These are phyloP conservation scores for Aldrovandia affinis DNA, from an alignment of 2,797 vertebrate species.

Conservation along the genomic window DNA sequence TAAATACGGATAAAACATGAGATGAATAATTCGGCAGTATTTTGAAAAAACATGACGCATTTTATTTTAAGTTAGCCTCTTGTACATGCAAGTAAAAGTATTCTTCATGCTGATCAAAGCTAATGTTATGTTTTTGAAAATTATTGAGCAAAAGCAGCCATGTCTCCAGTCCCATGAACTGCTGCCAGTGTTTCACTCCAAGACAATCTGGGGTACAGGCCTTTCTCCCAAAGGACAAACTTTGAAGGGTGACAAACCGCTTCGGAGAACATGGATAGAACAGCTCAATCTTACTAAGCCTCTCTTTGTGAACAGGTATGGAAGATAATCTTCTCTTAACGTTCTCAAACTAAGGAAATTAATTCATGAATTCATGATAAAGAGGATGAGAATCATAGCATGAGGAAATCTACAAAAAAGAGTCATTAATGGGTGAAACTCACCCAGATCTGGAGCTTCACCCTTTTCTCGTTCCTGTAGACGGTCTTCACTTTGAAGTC, in stretches of 20 bases:
- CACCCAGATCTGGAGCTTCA: slow-evolving; percentile 98
- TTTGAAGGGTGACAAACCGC: not conserved
- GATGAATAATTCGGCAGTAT: not conserved
- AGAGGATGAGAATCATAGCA: not conserved
- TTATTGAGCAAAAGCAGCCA: not conserved
- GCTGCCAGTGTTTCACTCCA: not conserved
- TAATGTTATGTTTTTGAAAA: not conserved
- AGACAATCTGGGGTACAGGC: slow-evolving; percentile 25
- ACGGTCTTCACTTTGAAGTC: slow-evolving; percentile 99
- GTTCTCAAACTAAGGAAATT: not conserved
- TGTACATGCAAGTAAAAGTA: too few species aligned
- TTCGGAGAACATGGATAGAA: too few species aligned
- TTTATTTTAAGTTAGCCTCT: too few species aligned
- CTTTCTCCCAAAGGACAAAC: not conserved
- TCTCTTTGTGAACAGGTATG: not conserved
- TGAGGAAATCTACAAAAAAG: not conserved
- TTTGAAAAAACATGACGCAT: too few species aligned
- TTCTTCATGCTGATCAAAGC: not conserved
- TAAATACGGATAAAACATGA: too few species aligned
- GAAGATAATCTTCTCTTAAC: not conserved
- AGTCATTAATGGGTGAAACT: slow-evolving; percentile 56
- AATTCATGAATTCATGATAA: not conserved
- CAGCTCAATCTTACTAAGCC: not conserved
- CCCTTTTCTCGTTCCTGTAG: slow-evolving; percentile 93
- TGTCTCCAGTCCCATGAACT: not conserved